A percentile compares a stretch with the other conserved stretches of the same genome.
phyloP scores from a whole-genome alignment of 2,797 vertebrate genomes.

The Labeo calbasu region DNA sequence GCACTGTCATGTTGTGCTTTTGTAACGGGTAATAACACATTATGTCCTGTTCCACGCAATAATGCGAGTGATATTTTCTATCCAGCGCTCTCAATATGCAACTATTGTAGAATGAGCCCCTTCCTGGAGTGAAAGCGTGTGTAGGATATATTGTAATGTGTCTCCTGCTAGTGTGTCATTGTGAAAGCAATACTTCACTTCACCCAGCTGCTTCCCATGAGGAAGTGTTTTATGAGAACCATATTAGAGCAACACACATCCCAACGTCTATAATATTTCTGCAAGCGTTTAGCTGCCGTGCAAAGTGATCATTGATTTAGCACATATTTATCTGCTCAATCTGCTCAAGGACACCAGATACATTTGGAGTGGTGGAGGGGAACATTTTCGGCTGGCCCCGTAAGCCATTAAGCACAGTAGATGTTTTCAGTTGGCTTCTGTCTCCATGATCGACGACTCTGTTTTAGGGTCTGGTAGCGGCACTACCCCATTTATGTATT shows the following conservation, averaged over 20 bases:
- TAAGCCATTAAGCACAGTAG: constrained; percentile 59
- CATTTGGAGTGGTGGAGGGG: constrained; percentile 47
- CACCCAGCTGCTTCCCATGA: constrained; percentile 10
- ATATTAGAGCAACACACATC: constrained; percentile 34
- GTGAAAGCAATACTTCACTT: constrained; percentile 15
- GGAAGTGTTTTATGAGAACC: constrained; percentile 40
- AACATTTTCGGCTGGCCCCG: constrained; percentile 37
- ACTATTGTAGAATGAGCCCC: background rate
- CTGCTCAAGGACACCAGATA: constrained; percentile 58
- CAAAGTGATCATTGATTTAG: constrained; percentile 87
- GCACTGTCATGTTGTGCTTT: background rate
- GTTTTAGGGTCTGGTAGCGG: constrained; percentile 67
- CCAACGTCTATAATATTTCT: constrained; percentile 45
- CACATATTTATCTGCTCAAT: constrained; percentile 40
- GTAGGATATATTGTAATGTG: constrained; percentile 5
- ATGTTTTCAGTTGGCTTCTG: constrained; percentile 69
- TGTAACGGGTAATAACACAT: background rate
- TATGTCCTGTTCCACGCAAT: background rate
- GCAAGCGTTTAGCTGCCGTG: constrained; percentile 52
- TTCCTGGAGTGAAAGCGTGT: background rate
- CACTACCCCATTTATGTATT: constrained; percentile 64
- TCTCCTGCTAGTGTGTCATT: constrained; percentile 34
- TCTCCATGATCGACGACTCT: constrained; percentile 67
- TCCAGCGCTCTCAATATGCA: background rate
- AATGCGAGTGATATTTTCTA: background rate